Evolutionary conservation across 2,888 invertebrate genomes (phyloP).

Genomic region (Heliconius sara): DNA sequence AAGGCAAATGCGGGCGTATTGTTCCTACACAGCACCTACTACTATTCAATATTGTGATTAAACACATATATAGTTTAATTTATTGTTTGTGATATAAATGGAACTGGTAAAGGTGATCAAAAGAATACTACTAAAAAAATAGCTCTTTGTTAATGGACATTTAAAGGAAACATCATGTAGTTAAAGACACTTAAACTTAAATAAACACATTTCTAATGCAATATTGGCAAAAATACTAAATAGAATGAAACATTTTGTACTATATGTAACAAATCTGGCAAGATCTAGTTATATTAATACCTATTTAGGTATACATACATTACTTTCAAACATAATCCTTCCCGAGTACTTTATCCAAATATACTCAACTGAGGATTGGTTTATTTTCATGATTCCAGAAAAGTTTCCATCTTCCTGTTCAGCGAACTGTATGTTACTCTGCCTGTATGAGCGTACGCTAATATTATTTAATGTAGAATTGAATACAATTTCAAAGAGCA

Average conservation of each 20-base stretch:
- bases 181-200: not conserved
- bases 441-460: conserved; percentile 27
- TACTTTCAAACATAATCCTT: conserved; percentile 5
- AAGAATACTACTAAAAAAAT: not conserved
- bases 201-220: not conserved
- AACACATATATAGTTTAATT: not conserved
- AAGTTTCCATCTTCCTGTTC: conserved; percentile 34
- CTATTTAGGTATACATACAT: not conserved
- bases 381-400: conserved; percentile 30
- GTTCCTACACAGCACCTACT: not conserved
- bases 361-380: conserved; percentile 14
- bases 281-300: too few relatives aligned
- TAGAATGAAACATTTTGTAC: too few relatives aligned
- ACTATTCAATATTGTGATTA: conserved; percentile 4
- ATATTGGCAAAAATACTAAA: too few relatives aligned
- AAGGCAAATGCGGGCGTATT: conserved; percentile 41
- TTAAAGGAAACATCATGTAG: not conserved
- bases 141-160: too few relatives aligned
- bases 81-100: not conserved
- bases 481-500: conserved; percentile 21
- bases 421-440: conserved; percentile 27
- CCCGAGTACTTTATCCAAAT: conserved; percentile 25
- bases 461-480: conserved; percentile 29
- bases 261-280: too few relatives aligned
- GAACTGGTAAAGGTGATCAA: not conserved